These are phyloP conservation scores for Spialia ferax DNA, from an alignment of 2,888 invertebrate genomes.

Conservation along the genomic window DNA sequence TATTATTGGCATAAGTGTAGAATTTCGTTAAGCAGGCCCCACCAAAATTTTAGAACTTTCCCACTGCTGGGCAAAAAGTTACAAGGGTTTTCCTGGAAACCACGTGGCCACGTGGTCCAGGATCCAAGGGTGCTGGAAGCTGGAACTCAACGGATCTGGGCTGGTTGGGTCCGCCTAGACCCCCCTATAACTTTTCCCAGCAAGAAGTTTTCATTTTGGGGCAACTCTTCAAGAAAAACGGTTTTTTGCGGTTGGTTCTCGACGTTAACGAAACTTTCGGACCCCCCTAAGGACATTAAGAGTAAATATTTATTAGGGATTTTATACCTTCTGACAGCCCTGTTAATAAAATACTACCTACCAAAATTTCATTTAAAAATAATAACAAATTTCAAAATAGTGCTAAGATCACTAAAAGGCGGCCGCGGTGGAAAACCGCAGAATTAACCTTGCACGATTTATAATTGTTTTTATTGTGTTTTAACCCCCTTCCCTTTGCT, in stretches of 20 bases:
- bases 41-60: not conserved
- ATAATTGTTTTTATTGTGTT: not conserved
- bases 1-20: not conserved
- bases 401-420: not conserved
- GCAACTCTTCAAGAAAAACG: too few relatives aligned
- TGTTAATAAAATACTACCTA: too few relatives aligned
- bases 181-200: not conserved
- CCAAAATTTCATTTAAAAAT: not conserved
- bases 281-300: too few relatives aligned
- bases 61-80: not conserved
- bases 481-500: not conserved
- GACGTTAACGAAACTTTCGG: not conserved
- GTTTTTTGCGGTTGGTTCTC: too few relatives aligned
- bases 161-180: slow-evolving; percentile 1
- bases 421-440: not conserved
- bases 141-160: not conserved
- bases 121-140: not conserved
- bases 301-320: too few relatives aligned
- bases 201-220: not conserved
- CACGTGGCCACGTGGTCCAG: slow-evolving; percentile 2
- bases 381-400: too few relatives aligned
- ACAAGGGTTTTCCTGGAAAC: not conserved
- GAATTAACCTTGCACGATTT: not conserved
- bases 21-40: not conserved
- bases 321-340: too few relatives aligned